These are phyloP conservation scores for Octopus bimaculoides DNA, from an alignment of 1,140 invertebrate species.

Conservation along the genomic window DNA sequence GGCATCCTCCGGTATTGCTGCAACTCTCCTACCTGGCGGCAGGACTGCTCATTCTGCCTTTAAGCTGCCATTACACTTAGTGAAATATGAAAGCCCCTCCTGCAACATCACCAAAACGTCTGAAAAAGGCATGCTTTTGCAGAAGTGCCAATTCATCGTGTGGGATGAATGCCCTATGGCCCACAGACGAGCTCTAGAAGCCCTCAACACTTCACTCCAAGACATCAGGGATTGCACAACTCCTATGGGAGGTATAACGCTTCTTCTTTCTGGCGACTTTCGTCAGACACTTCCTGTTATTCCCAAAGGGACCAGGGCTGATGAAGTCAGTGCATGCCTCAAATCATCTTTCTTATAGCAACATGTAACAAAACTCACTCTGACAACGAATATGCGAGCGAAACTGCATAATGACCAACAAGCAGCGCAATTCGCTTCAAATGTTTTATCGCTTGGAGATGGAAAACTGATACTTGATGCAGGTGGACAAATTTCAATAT, in stretches of 20 bases:
- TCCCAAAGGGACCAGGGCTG: neutral
- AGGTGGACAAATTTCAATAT: neutral
- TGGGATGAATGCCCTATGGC: neutral
- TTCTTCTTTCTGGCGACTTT: neutral
- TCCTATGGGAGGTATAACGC: neutral
- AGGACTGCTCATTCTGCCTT: neutral
- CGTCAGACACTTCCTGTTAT: too few species aligned
- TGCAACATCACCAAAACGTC: neutral
- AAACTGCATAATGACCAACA: neutral
- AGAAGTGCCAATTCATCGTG: neutral
- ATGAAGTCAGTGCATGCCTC: neutral
- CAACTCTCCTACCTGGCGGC: neutral
- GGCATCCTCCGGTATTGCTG: neutral
- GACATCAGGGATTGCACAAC: neutral
- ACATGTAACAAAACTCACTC: neutral
- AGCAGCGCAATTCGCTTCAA: neutral
- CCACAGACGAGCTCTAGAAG: neutral
- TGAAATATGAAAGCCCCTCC: neutral
- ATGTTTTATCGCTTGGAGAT: neutral
- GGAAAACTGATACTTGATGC: neutral
- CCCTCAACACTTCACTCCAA: neutral
- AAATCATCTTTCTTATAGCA: neutral
- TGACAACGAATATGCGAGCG: conserved; percentile 3
- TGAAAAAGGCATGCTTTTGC: neutral
- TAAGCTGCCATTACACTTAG: neutral